phyloP scores from a whole-genome alignment of 2,113 vertebrate genomes.

The Ifrita kowaldi region DNA sequence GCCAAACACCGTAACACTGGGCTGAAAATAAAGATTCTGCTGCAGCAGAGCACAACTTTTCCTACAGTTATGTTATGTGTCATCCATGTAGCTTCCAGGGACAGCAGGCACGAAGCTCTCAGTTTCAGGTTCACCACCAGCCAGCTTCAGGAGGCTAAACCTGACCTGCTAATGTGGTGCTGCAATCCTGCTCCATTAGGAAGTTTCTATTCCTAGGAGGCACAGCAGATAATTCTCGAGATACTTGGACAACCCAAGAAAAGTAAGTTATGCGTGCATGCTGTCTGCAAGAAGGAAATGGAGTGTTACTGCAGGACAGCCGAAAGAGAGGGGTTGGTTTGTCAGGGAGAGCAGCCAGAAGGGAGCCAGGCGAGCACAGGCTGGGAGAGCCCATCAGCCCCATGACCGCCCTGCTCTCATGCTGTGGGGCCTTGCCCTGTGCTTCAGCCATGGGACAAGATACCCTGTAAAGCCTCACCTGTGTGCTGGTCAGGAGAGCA shows the following conservation, averaged over 20 bases:
- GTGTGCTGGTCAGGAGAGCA: not conserved
- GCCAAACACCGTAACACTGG: rapidly evolving
- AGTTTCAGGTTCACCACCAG: not conserved
- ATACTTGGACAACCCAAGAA: not conserved
- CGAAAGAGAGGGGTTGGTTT: not conserved
- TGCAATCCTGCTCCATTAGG: not conserved
- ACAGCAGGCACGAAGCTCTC: not conserved
- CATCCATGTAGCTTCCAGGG: not conserved
- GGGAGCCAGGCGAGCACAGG: not conserved
- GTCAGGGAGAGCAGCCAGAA: not conserved
- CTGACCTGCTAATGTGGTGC: not conserved
- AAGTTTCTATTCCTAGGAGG: not conserved
- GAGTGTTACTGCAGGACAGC: not conserved
- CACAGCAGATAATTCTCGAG: not conserved
- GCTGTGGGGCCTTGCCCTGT: not conserved
- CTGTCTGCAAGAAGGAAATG: not conserved
- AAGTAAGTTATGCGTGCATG: not conserved
- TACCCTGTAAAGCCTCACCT: not conserved
- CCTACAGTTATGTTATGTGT: not conserved
- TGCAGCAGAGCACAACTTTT: not conserved
- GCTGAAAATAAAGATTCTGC: not conserved
- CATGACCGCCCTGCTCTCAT: not conserved
- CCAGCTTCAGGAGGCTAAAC: not conserved
- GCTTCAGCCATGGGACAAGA: not conserved
- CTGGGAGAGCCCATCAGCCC: not conserved